Evolutionary conservation across 2,113 vertebrate species (phyloP).

Genomic region (Apistogramma diplotaenia): DNA sequence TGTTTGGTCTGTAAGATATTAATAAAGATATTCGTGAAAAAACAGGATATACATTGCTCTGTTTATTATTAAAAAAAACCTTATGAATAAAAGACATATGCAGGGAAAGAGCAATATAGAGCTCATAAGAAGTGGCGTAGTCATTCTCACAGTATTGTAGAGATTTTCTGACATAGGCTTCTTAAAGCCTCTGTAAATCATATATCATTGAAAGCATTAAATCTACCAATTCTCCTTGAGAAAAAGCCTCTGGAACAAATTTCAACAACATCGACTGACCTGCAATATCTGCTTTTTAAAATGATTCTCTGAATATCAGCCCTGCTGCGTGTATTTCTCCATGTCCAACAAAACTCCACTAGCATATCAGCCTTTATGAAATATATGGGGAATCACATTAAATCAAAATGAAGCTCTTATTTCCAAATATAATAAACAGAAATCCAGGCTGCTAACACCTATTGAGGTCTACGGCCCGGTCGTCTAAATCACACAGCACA

Average conservation of each 20-base stretch:
- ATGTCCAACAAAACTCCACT: conserved; percentile 34
- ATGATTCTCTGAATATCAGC: background rate
- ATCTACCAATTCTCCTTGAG: conserved; percentile 6
- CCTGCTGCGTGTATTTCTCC: background rate
- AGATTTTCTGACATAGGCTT: background rate
- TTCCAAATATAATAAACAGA: conserved; percentile 92
- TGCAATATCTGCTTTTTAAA: conserved; percentile 8
- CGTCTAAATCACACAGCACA: conserved; percentile 84
- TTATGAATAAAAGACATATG: background rate
- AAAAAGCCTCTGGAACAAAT: background rate
- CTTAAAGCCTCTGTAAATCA: background rate
- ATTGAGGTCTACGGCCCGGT: conserved; percentile 83
- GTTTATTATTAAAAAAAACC: background rate
- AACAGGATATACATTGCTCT: background rate
- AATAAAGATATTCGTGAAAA: background rate
- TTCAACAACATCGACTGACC: background rate
- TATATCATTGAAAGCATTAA: background rate
- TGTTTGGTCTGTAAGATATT: background rate
- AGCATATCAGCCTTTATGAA: conserved; percentile 16
- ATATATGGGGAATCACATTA: conserved; percentile 85
- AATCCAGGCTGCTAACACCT: conserved; percentile 87
- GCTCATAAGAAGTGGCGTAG: background rate
- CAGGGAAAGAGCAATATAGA: background rate
- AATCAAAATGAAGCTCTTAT: conserved; percentile 88
- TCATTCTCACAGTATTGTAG: background rate